phyloP scores from a whole-genome alignment of 2,113 vertebrate species.

The Forbesichthys papilliferus region DNA sequence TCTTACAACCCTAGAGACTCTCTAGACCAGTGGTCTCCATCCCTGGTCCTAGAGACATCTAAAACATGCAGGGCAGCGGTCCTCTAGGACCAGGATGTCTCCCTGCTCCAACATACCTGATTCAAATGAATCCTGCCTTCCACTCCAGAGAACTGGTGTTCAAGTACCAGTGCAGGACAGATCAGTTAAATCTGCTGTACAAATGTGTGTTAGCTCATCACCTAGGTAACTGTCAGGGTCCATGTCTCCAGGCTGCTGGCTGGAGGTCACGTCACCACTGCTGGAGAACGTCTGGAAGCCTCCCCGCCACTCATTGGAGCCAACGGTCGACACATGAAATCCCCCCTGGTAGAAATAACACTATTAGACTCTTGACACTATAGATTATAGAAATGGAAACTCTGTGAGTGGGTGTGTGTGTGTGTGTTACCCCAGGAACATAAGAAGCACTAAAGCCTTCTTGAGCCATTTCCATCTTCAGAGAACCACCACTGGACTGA shows the following conservation, averaged over 20 bases:
- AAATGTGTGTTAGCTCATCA: constrained; percentile 18
- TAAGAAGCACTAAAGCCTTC: constrained; percentile 65
- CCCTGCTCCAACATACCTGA: too few relatives aligned
- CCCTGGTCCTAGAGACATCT: too few relatives aligned
- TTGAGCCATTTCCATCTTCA: constrained; percentile 74
- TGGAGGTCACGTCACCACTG: rapidly evolving
- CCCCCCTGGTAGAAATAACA: background rate
- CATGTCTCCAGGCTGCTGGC: background rate
- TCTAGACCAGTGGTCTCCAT: too few relatives aligned
- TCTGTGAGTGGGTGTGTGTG: background rate
- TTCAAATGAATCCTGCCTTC: too few relatives aligned
- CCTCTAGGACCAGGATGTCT: too few relatives aligned
- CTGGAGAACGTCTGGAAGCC: constrained; percentile 29
- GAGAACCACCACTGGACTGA: constrained; percentile 50
- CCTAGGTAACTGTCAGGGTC: constrained; percentile 69
- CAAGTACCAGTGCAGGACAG: too few relatives aligned
- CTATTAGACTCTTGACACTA: too few relatives aligned
- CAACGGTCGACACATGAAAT: constrained; percentile 55
- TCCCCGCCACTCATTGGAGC: constrained; percentile 73
- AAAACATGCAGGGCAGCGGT: too few relatives aligned
- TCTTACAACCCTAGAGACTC: too few relatives aligned
- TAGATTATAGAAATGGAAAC: background rate
- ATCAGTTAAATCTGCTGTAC: too few relatives aligned
- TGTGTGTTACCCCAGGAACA: constrained; percentile 29
- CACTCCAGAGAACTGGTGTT: too few relatives aligned